Evolutionary conservation across 1,140 invertebrate species (phyloP).

Genomic region (Medauroidea extradentata): DNA sequence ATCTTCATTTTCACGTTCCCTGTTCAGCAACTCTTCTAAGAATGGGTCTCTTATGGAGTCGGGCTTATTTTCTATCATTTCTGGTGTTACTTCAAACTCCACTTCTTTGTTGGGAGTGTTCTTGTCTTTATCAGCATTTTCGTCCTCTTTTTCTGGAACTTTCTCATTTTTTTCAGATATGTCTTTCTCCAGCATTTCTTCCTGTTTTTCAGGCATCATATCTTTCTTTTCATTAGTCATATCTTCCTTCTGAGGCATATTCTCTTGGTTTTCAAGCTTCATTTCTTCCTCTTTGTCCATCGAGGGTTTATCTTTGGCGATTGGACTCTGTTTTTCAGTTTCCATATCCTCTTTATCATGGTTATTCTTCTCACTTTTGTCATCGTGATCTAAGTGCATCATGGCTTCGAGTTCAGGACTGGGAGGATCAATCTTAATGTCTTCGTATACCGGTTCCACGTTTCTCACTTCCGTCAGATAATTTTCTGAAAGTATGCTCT

Average conservation of each 20-base stretch:
- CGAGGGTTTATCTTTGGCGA: background rate
- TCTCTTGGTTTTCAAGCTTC: background rate
- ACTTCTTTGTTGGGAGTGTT: background rate
- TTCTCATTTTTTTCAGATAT: background rate
- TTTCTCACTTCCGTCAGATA: constrained; percentile 53
- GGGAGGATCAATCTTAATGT: background rate
- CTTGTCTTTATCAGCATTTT: background rate
- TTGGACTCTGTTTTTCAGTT: background rate
- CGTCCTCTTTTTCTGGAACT: constrained; percentile 28
- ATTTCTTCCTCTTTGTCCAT: background rate
- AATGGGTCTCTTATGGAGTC: constrained; percentile 10
- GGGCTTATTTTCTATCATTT: background rate
- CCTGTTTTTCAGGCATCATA: background rate
- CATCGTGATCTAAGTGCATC: no score
- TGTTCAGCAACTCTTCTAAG: constrained; percentile 37
- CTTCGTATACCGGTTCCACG: background rate
- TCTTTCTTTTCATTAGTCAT: background rate
- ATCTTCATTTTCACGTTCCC: constrained; percentile 11
- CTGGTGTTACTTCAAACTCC: background rate
- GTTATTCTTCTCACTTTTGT: no score
- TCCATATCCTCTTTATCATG: no score
- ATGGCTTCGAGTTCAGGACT: background rate
- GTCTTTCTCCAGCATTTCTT: background rate
- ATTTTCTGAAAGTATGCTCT: constrained; percentile 50
- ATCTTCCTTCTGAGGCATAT: background rate